These are phyloP conservation scores for Sander lucioperca DNA, from an alignment of 2,113 vertebrate species.

Conservation along the genomic window DNA sequence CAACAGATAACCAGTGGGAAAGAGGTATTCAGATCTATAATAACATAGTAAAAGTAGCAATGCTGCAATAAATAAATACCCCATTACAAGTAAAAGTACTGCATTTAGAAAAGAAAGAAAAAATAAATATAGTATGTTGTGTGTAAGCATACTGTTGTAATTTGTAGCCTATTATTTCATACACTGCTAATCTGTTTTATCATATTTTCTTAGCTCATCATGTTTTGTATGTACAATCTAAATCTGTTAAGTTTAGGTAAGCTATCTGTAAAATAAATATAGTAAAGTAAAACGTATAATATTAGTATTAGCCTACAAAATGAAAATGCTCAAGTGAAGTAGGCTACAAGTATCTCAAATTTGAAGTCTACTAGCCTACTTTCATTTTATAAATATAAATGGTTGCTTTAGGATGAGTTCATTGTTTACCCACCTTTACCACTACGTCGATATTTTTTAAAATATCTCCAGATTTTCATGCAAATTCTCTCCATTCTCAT, in stretches of 20 bases:
- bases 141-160: too few species aligned
- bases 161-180: background rate
- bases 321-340: background rate
- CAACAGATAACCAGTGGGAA: background rate
- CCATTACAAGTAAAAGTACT: background rate
- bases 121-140: background rate
- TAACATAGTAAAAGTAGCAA: background rate
- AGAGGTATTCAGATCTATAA: background rate
- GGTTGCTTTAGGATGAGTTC: background rate
- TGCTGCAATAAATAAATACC: background rate
- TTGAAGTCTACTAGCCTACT: background rate
- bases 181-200: background rate
- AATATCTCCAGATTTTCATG: slow-evolving; percentile 36
- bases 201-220: background rate
- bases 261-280: background rate
- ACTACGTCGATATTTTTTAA: slow-evolving; percentile 1
- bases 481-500: slow-evolving; percentile 60
- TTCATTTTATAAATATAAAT: background rate
- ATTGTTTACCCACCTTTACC: background rate
- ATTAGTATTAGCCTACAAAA: background rate
- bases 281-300: too few species aligned
- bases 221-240: background rate
- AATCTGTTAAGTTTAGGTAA: background rate
- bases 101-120: background rate
- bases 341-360: background rate